phyloP scores from a whole-genome alignment of 2,113 vertebrate genomes.

The Plecturocebus donacophilus region DNA sequence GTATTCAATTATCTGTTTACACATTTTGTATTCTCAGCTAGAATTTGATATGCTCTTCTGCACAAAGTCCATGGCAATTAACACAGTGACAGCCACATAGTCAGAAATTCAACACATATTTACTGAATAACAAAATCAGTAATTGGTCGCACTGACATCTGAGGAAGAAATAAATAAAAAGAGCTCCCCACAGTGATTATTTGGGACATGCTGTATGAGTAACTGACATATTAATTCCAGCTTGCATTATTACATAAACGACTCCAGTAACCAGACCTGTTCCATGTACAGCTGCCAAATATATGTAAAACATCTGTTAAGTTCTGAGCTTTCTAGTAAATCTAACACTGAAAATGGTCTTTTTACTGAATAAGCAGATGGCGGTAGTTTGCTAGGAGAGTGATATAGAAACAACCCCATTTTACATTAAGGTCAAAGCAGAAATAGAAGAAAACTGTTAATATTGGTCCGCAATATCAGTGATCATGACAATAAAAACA shows the following conservation, averaged over 20 bases:
- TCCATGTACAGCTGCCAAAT: not conserved
- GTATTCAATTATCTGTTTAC: not conserved
- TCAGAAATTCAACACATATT: not conserved
- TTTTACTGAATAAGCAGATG: not conserved
- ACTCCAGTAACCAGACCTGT: not conserved
- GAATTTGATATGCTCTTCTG: not conserved
- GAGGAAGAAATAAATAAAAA: not conserved
- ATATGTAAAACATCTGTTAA: not conserved
- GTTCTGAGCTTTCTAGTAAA: not conserved
- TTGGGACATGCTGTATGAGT: not conserved
- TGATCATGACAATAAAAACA: not conserved
- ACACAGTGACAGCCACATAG: not conserved
- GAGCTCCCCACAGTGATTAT: not conserved
- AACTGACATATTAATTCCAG: not conserved
- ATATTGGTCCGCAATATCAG: not conserved
- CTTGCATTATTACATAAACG: not conserved
- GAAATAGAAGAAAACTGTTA: not conserved
- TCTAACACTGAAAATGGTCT: not conserved
- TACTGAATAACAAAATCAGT: not conserved
- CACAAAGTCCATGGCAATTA: not conserved
- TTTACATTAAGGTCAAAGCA: not conserved
- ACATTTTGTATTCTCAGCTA: not conserved
- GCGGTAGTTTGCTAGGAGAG: not conserved
- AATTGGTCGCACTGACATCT: not conserved
- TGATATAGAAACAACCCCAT: not conserved